Evolutionary conservation across 1,140 invertebrate genomes (phyloP), one percentile per base, ranked within the genome.

Genomic region (Bemisia tabaci): DNA sequence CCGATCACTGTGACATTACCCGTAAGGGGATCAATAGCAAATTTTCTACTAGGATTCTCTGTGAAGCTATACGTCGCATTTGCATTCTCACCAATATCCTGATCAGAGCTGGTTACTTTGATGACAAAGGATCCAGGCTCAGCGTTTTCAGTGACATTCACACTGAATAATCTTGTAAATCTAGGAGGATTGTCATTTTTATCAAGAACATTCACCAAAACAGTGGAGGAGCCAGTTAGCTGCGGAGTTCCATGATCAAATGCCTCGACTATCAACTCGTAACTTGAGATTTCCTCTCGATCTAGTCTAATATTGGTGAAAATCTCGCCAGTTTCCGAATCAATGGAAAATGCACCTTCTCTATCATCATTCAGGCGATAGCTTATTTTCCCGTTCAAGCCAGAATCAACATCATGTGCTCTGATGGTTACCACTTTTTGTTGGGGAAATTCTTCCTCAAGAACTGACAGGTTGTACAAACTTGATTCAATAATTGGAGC

Each of bases 121-220:
- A 97, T 90, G 0, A 99, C 91, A 77, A 96, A 95, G 1, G 91
- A 88, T 1, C 92, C 94, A 59, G 95, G 84, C 69, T 92, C 89
- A 0, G 91, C 86, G 78, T 98, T 97, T 80, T 98, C 96, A 0
- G 94, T 95, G 0, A 98, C 92, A 74, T 95, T 95, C 0, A 94
- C 90, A 73, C 89, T 94, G 75, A 95, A 97, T 0, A 96, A 77
- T 62, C 93, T 79, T 0, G 93, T 95, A 75, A 98, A 98, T 68
- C 89, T 82, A 0, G 95, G 94, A 12, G 92, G 91, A 77, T 96
- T 95, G 76, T 98, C 95, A 78, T 98, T 97, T 76, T 94, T 94
- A 74, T 97, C 94, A 22, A 89, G 75, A 21, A 97, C 85, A 2
- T 85, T 90, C 0, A 97, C 82, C 21, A 91, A 73, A 0, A 97